Evolutionary conservation across 2,113 vertebrate species (phyloP).

Genomic region (Nothoprocta perdicaria): DNA sequence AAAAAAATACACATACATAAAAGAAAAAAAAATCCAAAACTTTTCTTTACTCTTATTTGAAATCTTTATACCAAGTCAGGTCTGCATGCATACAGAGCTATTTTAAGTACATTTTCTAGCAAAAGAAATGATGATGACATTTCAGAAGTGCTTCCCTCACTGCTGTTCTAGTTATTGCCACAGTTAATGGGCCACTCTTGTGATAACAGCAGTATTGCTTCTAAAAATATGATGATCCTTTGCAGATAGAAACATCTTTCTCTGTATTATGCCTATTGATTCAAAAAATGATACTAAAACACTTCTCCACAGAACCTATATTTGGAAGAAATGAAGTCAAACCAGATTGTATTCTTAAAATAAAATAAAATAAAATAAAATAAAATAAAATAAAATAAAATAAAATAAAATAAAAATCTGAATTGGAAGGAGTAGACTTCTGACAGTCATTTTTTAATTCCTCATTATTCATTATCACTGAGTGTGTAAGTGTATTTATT

Average conservation of each 20-base stretch:
- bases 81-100: neutral
- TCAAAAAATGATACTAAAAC: neutral
- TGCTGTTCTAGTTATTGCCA: neutral
- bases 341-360: neutral
- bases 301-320: rapidly evolving
- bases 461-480: neutral
- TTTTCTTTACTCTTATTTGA: neutral
- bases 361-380: too few relatives aligned
- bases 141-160: constrained; percentile 36
- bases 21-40: rapidly evolving
- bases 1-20: neutral
- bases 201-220: constrained; percentile 11
- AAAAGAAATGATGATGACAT: neutral
- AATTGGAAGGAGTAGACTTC: neutral
- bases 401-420: neutral
- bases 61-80: neutral
- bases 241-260: neutral
- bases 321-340: neutral
- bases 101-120: constrained; percentile 10
- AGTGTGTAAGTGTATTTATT: neutral
- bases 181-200: constrained; percentile 2
- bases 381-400: neutral
- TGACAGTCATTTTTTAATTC: neutral
- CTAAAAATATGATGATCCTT: constrained; percentile 13
- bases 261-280: neutral